Conservation (phyloP, 2,888 invertebrate genomes). For the Tillus elongatus region DNA sequence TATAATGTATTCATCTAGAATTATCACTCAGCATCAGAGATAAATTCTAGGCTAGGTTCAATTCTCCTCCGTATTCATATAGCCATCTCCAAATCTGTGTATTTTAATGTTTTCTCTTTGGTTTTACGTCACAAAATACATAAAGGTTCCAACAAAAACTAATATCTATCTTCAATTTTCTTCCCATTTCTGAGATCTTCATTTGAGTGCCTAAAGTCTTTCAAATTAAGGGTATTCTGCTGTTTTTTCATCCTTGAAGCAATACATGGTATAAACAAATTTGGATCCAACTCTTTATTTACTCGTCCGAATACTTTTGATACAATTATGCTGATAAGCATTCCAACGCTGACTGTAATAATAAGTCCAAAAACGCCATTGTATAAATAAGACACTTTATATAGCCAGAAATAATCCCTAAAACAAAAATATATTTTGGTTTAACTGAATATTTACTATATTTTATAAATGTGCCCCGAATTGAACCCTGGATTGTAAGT, state of each 20-base stretch:
- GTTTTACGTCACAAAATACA: not conserved
- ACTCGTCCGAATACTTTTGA: slow-evolving; percentile 29
- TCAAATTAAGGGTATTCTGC: slow-evolving; percentile 14
- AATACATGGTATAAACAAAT: slow-evolving; percentile 50
- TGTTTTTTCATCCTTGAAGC: slow-evolving; percentile 40
- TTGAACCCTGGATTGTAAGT: too few relatives aligned
- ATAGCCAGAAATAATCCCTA: slow-evolving; percentile 53
- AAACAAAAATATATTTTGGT: too few relatives aligned
- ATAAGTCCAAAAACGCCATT: slow-evolving; percentile 51
- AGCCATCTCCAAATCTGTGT: too few relatives aligned
- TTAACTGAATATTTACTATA: too few relatives aligned
- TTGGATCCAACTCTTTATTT: slow-evolving; percentile 43
- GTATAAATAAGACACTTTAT: slow-evolving; percentile 66
- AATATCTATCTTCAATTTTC: slow-evolving; percentile 4
- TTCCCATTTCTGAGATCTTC: slow-evolving; percentile 15
- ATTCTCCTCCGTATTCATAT: too few relatives aligned
- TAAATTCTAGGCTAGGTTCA: too few relatives aligned
- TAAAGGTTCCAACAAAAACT: not conserved
- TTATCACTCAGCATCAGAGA: too few relatives aligned
- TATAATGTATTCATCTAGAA: too few relatives aligned
- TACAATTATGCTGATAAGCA: slow-evolving; percentile 42
- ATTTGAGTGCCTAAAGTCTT: slow-evolving; percentile 12
- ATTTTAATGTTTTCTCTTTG: too few relatives aligned
- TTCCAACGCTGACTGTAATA: slow-evolving; percentile 46
- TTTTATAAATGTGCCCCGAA: too few relatives aligned